Evolutionary conservation across 2,888 invertebrate species (phyloP).

Genomic region (Theodoxus fluviatilis): DNA sequence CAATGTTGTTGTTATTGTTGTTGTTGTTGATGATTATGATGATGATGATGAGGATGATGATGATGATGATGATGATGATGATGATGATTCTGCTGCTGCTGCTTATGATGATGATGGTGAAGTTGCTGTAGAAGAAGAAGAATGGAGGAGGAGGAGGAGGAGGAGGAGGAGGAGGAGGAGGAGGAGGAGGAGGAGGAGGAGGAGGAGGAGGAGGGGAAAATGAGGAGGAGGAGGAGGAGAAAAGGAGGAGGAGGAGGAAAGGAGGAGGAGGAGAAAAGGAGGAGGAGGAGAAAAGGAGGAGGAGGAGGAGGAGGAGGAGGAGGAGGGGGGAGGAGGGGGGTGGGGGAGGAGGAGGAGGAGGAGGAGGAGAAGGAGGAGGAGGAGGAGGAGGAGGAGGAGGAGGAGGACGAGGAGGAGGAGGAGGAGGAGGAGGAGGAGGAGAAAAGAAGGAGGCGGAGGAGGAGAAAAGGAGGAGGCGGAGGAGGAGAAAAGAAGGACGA

Average conservation of each 20-base stretch:
- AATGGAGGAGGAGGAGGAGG: not conserved
- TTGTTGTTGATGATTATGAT: not conserved
- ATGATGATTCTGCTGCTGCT: not conserved
- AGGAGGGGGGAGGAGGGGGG: not conserved
- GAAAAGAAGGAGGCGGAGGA: not conserved
- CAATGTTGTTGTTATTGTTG: not conserved
- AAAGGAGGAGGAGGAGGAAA: slow-evolving; percentile 23
- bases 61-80: not conserved
- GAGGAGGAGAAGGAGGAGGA: slow-evolving; percentile 22
- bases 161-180: not conserved
- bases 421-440: slow-evolving; percentile 3
- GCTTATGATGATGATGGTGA: not conserved
- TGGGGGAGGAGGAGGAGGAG: not conserved
- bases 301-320: not conserved
- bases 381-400: slow-evolving; percentile 21
- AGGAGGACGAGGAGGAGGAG: slow-evolving; percentile 24
- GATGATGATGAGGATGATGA: not conserved
- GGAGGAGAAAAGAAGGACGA: not conserved
- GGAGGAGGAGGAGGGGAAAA: not conserved
- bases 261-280: not conserved
- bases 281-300: not conserved
- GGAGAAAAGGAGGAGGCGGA: not conserved
- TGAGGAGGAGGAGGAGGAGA: slow-evolving; percentile 7
- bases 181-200: not conserved
- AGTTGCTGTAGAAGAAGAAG: not conserved